phyloP scores from a whole-genome alignment of 2,797 vertebrate species.

The Thamnophis elegans region DNA sequence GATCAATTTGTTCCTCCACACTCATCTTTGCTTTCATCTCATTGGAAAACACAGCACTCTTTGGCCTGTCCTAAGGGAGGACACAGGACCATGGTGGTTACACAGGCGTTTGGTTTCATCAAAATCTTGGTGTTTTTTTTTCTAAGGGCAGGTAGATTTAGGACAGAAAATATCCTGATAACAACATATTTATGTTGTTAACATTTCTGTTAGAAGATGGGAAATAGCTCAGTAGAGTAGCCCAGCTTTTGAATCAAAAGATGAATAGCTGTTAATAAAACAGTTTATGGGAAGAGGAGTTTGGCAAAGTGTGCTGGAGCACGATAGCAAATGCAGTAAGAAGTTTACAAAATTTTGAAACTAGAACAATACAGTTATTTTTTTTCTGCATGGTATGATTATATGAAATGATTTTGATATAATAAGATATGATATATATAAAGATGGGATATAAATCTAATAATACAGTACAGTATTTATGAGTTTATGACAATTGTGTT shows the following conservation, averaged over 20 bases:
- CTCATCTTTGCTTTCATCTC: conserved; percentile 94
- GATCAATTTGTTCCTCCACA: conserved; percentile 89
- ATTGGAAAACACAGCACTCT: conserved; percentile 83
- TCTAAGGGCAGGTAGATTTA: background rate
- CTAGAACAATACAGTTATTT: fast-evolving
- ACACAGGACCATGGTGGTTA: fast-evolving
- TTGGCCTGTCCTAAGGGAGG: conserved; percentile 82
- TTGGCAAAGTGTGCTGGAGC: background rate
- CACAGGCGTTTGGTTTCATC: background rate
- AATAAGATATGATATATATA: background rate
- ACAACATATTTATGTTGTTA: fast-evolving
- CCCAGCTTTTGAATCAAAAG: background rate
- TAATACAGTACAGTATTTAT: background rate
- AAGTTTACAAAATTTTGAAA: background rate
- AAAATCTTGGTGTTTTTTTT: fast-evolving
- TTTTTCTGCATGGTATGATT: fast-evolving
- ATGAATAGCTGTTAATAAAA: background rate
- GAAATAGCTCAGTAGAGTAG: background rate
- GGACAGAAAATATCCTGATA: background rate
- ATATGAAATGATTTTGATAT: background rate
- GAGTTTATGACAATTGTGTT: background rate
- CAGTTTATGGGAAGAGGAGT: background rate
- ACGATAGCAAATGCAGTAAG: background rate
- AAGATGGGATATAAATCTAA: background rate
- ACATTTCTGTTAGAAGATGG: background rate